These are phyloP conservation scores for Drosophila virilis DNA, from an alignment of 1,140 invertebrate genomes.

Conservation along the genomic window DNA sequence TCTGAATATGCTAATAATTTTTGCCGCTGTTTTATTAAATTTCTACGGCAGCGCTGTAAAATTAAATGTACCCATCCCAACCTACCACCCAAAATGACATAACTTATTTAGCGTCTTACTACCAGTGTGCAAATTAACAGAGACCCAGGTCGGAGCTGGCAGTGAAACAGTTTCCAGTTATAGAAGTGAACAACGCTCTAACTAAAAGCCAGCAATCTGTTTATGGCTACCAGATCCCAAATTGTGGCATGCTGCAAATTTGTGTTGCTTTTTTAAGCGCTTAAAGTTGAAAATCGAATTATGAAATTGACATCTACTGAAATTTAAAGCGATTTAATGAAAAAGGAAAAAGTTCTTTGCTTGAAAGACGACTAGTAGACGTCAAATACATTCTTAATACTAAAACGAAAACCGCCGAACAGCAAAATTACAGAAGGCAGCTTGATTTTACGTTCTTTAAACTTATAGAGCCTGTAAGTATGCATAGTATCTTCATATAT, in stretches of 20 bases:
- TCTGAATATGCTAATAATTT: slow-evolving; percentile 80
- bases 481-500: too few relatives aligned
- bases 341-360: slow-evolving; percentile 9
- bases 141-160: slow-evolving; percentile 6
- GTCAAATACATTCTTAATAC: background rate
- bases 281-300: slow-evolving; percentile 57
- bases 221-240: slow-evolving; percentile 47
- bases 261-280: slow-evolving; percentile 53
- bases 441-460: too few relatives aligned
- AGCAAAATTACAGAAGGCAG: too few relatives aligned
- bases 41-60: slow-evolving; percentile 72
- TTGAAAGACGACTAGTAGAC: background rate
- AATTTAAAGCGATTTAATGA: slow-evolving; percentile 54
- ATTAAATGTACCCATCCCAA: slow-evolving; percentile 37
- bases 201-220: slow-evolving; percentile 14
- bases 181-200: background rate
- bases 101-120: slow-evolving; percentile 72
- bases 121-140: slow-evolving; percentile 66
- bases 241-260: slow-evolving; percentile 38
- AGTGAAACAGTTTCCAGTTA: slow-evolving; percentile 4
- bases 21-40: slow-evolving; percentile 74
- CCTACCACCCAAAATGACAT: slow-evolving; percentile 60
- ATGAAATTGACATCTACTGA: slow-evolving; percentile 54
- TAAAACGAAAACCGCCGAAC: too few relatives aligned
- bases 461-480: too few relatives aligned